These are phyloP conservation scores for Phrynosoma platyrhinos DNA, from an alignment of 2,113 vertebrate genomes.

Conservation along the genomic window DNA sequence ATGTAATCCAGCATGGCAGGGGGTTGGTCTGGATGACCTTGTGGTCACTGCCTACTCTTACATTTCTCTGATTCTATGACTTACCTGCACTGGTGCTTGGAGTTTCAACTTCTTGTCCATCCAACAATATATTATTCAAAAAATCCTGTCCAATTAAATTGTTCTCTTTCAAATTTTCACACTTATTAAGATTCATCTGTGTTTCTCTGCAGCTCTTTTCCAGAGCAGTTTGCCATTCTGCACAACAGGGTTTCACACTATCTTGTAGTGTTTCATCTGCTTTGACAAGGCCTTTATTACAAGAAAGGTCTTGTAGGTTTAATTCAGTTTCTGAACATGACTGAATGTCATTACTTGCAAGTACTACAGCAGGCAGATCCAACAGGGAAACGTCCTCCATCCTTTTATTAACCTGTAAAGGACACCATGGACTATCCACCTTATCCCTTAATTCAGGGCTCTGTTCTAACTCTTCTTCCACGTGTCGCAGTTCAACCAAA, in stretches of 20 bases:
- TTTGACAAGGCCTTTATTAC: background rate
- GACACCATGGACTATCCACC: background rate
- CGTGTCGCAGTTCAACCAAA: background rate
- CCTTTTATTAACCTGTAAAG: background rate
- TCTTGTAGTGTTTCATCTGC: background rate
- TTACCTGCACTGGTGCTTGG: conserved; percentile 62
- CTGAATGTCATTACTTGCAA: conserved; percentile 6
- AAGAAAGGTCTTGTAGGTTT: background rate
- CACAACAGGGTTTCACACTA: background rate
- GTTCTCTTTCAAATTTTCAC: conserved; percentile 34
- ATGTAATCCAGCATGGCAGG: no score
- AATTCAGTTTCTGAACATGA: conserved; percentile 28
- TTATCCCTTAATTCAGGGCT: background rate
- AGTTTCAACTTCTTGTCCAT: conserved; percentile 29
- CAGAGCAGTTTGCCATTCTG: conserved; percentile 18
- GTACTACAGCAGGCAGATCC: conserved; percentile 19
- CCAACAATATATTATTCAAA: background rate
- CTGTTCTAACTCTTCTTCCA: background rate
- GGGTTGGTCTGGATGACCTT: no score
- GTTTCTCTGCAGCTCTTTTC: background rate
- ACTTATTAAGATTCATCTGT: conserved; percentile 35
- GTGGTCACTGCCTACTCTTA: no score
- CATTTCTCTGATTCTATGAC: conserved; percentile 6
- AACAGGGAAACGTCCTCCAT: conserved; percentile 13
- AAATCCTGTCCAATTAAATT: accelerated